Evolutionary conservation across 2,888 invertebrate species (phyloP).

Genomic region (Nymphalis polychloros): DNA sequence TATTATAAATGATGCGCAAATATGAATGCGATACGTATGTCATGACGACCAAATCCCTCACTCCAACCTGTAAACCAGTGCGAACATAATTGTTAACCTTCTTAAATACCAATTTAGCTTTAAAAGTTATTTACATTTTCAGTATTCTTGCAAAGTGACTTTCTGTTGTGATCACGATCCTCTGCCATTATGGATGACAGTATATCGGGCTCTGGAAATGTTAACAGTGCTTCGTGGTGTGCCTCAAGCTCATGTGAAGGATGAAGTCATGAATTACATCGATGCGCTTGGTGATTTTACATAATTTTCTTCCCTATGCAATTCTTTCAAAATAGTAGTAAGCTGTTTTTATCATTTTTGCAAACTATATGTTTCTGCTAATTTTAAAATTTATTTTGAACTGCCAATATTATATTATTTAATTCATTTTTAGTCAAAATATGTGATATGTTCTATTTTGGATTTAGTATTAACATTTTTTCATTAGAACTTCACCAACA

Average conservation of each 20-base stretch:
- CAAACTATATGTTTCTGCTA: too few species aligned
- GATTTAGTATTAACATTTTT: constrained; percentile 25
- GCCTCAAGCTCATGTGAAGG: constrained; percentile 45
- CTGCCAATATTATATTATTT: not conserved
- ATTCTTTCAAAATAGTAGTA: too few species aligned
- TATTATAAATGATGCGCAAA: too few species aligned
- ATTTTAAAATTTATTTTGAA: too few species aligned
- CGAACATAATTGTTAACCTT: not conserved
- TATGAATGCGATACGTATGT: too few species aligned
- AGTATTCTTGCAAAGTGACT: constrained; percentile 61
- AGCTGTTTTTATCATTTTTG: too few species aligned
- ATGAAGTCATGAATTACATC: constrained; percentile 54
- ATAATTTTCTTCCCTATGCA: not conserved
- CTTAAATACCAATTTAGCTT: too few species aligned
- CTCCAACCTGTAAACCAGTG: not conserved
- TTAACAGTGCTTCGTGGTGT: constrained; percentile 64
- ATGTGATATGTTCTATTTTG: not conserved
- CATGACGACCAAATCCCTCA: too few species aligned
- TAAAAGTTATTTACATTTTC: constrained; percentile 9
- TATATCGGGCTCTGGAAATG: constrained; percentile 55
- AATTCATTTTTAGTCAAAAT: not conserved
- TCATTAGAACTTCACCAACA: constrained; percentile 39
- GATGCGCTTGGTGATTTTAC: constrained; percentile 57
- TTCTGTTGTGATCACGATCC: constrained; percentile 50
- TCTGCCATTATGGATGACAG: constrained; percentile 66